Evolutionary conservation across 2,113 vertebrate species (phyloP).

Genomic region (Tylochromis polylepis): DNA sequence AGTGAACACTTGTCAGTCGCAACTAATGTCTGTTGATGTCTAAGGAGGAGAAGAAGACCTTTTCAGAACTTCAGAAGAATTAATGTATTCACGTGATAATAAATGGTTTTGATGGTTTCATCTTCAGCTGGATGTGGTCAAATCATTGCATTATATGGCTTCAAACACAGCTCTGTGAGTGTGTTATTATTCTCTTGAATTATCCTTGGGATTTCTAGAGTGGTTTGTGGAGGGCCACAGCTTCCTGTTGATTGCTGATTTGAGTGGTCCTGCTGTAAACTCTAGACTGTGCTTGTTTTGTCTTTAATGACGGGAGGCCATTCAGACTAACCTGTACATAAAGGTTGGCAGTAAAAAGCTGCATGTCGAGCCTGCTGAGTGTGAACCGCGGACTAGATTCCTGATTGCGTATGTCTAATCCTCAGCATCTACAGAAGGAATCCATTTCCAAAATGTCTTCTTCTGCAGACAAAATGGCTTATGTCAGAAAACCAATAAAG

Average conservation of each 20-base stretch:
- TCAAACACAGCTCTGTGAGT: not conserved
- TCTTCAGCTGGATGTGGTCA: not conserved
- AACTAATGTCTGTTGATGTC: conserved; percentile 1
- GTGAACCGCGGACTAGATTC: not conserved
- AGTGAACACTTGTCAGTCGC: conserved; percentile 12
- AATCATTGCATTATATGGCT: not conserved
- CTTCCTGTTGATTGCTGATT: conserved; percentile 30
- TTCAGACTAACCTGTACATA: conserved; percentile 31
- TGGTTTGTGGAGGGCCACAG: not conserved
- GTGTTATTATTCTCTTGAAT: not conserved
- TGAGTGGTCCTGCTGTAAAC: conserved; percentile 23
- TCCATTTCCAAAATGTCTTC: not conserved
- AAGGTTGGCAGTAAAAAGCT: conserved; percentile 13
- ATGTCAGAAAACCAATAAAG: not conserved
- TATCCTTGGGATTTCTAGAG: not conserved
- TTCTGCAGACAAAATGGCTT: not conserved
- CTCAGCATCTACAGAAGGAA: not conserved
- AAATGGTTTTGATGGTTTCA: not conserved
- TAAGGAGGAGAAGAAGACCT: not conserved
- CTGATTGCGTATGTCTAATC: not conserved
- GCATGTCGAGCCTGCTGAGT: not conserved
- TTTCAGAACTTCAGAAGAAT: not conserved
- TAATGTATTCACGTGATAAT: not conserved
- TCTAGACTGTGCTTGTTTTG: conserved; percentile 29
- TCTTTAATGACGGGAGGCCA: conserved; percentile 22